Percentiles rank a stretch among this genome's conserved stretches.
phyloP scores from a whole-genome alignment of 2,888 invertebrate species.

The Phyllotreta striolata region DNA sequence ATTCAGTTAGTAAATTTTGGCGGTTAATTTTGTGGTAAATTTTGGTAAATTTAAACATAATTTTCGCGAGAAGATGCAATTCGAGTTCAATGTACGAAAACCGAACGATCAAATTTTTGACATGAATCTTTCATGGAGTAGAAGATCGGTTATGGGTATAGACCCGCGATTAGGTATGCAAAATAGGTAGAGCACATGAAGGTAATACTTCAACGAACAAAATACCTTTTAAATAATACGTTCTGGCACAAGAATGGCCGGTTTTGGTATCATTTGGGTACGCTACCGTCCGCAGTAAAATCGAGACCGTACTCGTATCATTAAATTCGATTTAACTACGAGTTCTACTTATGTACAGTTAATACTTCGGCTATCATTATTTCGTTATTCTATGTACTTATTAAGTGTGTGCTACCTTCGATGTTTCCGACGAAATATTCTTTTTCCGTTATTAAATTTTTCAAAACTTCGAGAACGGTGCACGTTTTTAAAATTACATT shows the following conservation, averaged over 20 bases:
- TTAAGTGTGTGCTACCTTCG: too few relatives aligned
- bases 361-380: conserved; percentile 31
- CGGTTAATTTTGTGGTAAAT: too few relatives aligned
- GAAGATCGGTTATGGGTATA: conserved; percentile 12
- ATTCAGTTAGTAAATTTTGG: too few relatives aligned
- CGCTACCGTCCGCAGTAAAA: conserved; percentile 32
- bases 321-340: conserved; percentile 32
- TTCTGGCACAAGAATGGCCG: conserved; percentile 34
- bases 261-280: conserved; percentile 30
- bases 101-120: not conserved
- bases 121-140: conserved; percentile 15
- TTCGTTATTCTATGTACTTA: conserved; percentile 21
- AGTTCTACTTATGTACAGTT: conserved; percentile 35
- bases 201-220: conserved; percentile 43
- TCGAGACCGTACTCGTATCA: conserved; percentile 26
- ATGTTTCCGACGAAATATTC: not conserved
- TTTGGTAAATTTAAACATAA: too few relatives aligned
- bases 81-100: too few relatives aligned
- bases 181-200: conserved; percentile 17
- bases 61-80: too few relatives aligned
- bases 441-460: conserved; percentile 1
- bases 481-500: conserved; percentile 16
- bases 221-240: conserved; percentile 44
- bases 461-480: too few relatives aligned
- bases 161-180: conserved; percentile 26